Conservation (phyloP, 2,888 invertebrate genomes). For the Nemapogon koenigi region DNA sequence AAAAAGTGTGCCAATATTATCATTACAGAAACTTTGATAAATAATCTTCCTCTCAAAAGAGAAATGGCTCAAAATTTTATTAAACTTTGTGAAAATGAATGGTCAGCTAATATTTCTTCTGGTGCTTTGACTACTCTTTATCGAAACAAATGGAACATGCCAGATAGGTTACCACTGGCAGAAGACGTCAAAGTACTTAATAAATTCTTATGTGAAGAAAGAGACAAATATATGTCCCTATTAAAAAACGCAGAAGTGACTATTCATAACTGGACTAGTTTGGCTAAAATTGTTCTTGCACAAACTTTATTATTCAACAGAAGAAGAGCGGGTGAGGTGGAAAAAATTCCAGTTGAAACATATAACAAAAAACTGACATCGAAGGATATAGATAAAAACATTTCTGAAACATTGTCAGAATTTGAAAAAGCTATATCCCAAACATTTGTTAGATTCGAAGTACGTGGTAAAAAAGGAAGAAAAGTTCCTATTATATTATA, state of each 20-base stretch:
- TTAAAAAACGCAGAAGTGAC: not conserved
- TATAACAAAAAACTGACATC: not conserved
- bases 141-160: not conserved
- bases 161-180: not conserved
- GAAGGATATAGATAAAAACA: not conserved
- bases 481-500: not conserved
- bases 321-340: not conserved
- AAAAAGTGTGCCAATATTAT: too few relatives aligned
- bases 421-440: not conserved
- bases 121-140: not conserved
- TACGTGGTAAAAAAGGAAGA: not conserved
- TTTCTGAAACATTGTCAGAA: not conserved
- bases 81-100: too few relatives aligned
- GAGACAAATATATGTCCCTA: not conserved
- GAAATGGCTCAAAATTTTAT: too few relatives aligned
- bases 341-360: not conserved
- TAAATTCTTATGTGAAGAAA: not conserved
- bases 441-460: not conserved
- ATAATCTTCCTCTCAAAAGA: too few relatives aligned
- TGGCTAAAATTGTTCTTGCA: not conserved
- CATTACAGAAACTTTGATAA: too few relatives aligned
- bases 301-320: not conserved
- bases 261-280: not conserved
- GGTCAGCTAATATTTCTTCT: not conserved
- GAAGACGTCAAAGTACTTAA: not conserved